Conservation (phyloP, 2,888 invertebrate genomes). For the Torymus texanus region DNA sequence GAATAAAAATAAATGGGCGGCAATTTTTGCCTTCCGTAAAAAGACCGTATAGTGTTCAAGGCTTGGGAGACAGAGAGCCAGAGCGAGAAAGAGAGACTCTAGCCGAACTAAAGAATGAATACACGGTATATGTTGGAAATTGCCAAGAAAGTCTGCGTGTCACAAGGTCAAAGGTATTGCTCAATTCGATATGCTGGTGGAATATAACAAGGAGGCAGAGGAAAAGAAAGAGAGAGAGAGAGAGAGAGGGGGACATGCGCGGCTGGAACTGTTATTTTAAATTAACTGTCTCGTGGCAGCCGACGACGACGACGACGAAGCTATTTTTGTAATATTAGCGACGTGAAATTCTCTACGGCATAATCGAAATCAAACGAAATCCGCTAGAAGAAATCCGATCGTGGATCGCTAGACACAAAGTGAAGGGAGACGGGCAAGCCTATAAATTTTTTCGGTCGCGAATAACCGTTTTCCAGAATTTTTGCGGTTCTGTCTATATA, state of each 20-base stretch:
- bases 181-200: conserved; percentile 34
- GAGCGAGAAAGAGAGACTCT: neutral
- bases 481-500: too few species aligned
- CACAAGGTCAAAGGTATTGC: conserved; percentile 53
- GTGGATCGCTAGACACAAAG: neutral
- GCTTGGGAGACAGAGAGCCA: conserved; percentile 13
- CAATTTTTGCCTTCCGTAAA: conserved; percentile 42
- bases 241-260: neutral
- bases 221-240: too few species aligned
- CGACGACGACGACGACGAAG: neutral
- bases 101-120: neutral
- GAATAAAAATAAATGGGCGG: conserved; percentile 31
- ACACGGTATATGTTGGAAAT: conserved; percentile 20
- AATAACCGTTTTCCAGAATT: too few species aligned
- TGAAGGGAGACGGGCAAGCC: neutral
- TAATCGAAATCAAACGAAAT: neutral
- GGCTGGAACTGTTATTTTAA: conserved; percentile 23
- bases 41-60: conserved; percentile 45
- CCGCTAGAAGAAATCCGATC: neutral
- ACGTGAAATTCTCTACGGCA: neutral
- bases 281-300: conserved; percentile 8
- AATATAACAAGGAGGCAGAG: too few species aligned
- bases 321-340: conserved; percentile 7
- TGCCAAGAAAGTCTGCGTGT: conserved; percentile 50
- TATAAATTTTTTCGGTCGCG: too few species aligned